phyloP scores from a whole-genome alignment of 2,113 vertebrate species.

The Istiophorus platypterus region DNA sequence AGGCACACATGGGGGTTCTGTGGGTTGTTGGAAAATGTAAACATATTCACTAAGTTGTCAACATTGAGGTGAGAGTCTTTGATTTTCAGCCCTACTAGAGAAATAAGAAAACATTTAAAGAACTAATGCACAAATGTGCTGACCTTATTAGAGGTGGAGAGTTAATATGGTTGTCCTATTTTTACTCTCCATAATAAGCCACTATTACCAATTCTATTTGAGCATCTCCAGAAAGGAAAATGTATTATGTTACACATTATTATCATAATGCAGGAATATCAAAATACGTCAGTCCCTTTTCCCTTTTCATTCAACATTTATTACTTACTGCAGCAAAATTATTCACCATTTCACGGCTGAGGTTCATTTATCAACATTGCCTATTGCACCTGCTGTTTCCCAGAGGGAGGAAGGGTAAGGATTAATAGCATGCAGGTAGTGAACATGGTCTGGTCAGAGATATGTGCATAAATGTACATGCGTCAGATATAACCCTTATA shows the following conservation, averaged over 20 bases:
- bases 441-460: slow-evolving; percentile 3
- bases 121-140: not conserved
- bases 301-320: not conserved
- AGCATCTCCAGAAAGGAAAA: not conserved
- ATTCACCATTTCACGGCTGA: not conserved
- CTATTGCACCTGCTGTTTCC: slow-evolving; percentile 21
- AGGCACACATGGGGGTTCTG: not conserved
- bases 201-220: slow-evolving; percentile 8
- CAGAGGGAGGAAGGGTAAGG: not conserved
- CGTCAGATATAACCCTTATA: too few species aligned
- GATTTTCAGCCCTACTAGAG: not conserved
- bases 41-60: not conserved
- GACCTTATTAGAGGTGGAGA: not conserved
- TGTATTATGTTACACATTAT: not conserved
- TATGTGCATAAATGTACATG: not conserved
- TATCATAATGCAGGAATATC: not conserved
- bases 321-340: not conserved
- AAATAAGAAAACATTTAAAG: slow-evolving; percentile 1
- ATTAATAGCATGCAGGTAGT: slow-evolving; percentile 19
- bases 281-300: slow-evolving; percentile 5
- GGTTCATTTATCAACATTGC: slow-evolving; percentile 20
- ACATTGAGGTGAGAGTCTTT: not conserved
- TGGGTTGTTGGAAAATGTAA: not conserved
- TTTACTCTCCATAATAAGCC: slow-evolving; percentile 9
- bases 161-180: not conserved